A percentile compares a stretch with the other conserved stretches of the same genome.
phyloP scores from a whole-genome alignment of 2,888 invertebrate species.

The Spatulosminthurus flaviceps region DNA sequence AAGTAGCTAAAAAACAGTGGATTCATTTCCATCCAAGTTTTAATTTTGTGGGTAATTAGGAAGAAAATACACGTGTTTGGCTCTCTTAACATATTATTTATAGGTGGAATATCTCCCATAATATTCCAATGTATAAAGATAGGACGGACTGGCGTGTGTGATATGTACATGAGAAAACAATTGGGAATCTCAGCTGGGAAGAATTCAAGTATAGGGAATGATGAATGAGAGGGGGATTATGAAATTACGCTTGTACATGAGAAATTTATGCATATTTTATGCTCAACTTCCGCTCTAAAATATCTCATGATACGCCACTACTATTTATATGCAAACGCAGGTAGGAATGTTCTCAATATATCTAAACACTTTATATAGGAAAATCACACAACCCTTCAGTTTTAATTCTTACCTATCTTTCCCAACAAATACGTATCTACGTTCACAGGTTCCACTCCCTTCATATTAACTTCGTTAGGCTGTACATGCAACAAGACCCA shows the following conservation, averaged over 20 bases:
- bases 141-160: background rate
- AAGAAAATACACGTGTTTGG: background rate
- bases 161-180: background rate
- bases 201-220: constrained; percentile 18
- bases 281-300: constrained; percentile 40
- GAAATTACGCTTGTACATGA: constrained; percentile 25
- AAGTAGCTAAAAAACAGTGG: too few relatives aligned
- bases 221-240: constrained; percentile 18
- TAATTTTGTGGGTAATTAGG: background rate
- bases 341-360: background rate
- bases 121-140: too few relatives aligned
- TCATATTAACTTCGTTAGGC: too few relatives aligned
- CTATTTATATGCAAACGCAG: constrained; percentile 23
- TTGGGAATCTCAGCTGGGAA: constrained; percentile 1
- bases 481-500: background rate
- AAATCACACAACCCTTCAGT: too few relatives aligned
- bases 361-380: too few relatives aligned
- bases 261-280: constrained; percentile 42
- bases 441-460: too few relatives aligned
- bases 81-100: background rate
- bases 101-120: too few relatives aligned
- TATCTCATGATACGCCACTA: constrained; percentile 33
- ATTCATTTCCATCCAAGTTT: too few relatives aligned
- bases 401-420: too few relatives aligned
- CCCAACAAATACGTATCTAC: too few relatives aligned